phyloP scores from a whole-genome alignment of 2,113 vertebrate genomes.

The Sinocyclocheilus grahami region DNA sequence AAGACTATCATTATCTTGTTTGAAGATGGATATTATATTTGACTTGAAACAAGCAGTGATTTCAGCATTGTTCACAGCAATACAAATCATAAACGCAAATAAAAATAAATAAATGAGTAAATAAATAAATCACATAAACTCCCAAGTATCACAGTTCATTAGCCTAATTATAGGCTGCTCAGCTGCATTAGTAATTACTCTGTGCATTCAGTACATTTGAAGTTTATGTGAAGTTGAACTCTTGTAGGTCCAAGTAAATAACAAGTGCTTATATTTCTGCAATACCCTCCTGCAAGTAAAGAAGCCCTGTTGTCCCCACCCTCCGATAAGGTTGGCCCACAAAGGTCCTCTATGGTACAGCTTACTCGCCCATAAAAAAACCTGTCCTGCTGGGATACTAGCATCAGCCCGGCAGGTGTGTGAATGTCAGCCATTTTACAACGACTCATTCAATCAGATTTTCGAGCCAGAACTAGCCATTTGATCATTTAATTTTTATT shows the following conservation, averaged over 20 bases:
- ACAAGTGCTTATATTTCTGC: too few species aligned
- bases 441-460: not conserved
- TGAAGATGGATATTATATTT: not conserved
- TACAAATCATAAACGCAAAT: not conserved
- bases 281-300: too few species aligned
- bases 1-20: not conserved
- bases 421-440: not conserved
- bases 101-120: not conserved
- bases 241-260: too few species aligned
- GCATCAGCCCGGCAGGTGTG: not conserved
- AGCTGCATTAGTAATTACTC: too few species aligned
- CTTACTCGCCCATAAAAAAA: not conserved
- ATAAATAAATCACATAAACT: not conserved
- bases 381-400: not conserved
- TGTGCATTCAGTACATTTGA: too few species aligned
- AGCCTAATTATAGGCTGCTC: not conserved
- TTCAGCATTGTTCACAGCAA: not conserved
- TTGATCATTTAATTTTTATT: conserved; percentile 65
- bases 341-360: not conserved
- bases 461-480: not conserved
- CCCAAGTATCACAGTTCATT: not conserved
- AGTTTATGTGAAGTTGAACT: not conserved
- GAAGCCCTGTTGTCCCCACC: not conserved
- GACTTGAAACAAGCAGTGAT: not conserved
- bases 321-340: not conserved